Evolutionary conservation across 64 coral and sea anemone genomes (phyloP).

Genomic region (Anthopleura sola): DNA sequence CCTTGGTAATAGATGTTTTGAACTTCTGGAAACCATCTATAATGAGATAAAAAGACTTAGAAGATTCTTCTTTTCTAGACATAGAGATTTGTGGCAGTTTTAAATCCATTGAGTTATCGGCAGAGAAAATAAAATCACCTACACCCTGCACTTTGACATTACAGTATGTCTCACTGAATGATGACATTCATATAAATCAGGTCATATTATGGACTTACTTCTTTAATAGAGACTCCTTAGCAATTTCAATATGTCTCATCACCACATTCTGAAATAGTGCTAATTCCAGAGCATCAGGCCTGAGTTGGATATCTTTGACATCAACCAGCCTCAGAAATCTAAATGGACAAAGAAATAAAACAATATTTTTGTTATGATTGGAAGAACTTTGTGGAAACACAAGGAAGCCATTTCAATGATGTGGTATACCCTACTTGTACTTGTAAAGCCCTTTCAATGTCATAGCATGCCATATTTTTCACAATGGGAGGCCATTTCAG

Average conservation of each 20-base stretch:
- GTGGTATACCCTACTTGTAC: too few species aligned
- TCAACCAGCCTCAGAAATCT: conserved; percentile 88
- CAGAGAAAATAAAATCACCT: too few species aligned
- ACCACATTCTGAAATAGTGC: conserved; percentile 97
- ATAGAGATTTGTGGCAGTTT: too few species aligned
- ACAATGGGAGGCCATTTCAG: too few species aligned
- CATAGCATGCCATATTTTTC: too few species aligned
- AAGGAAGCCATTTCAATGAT: too few species aligned
- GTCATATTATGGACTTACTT: conserved; percentile 42
- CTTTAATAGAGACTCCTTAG: conserved; percentile 90
- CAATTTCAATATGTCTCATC: conserved; percentile 98
- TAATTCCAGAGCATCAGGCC: conserved; percentile 85
- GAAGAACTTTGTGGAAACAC: too few species aligned
- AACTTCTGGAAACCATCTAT: conserved; percentile 99
- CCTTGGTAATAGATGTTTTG: conserved; percentile 99
- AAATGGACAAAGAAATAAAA: not conserved
- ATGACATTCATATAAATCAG: not conserved
- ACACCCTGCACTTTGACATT: too few species aligned
- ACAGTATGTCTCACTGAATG: too few species aligned
- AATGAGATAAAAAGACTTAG: not conserved
- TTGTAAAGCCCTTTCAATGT: too few species aligned
- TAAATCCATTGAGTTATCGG: too few species aligned
- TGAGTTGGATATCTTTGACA: conserved; percentile 78
- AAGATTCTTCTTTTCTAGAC: not conserved
- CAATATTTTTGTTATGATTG: too few species aligned